These are phyloP conservation scores for Anolis carolinensis DNA, from an alignment of 2,113 vertebrate genomes.

Conservation along the genomic window DNA sequence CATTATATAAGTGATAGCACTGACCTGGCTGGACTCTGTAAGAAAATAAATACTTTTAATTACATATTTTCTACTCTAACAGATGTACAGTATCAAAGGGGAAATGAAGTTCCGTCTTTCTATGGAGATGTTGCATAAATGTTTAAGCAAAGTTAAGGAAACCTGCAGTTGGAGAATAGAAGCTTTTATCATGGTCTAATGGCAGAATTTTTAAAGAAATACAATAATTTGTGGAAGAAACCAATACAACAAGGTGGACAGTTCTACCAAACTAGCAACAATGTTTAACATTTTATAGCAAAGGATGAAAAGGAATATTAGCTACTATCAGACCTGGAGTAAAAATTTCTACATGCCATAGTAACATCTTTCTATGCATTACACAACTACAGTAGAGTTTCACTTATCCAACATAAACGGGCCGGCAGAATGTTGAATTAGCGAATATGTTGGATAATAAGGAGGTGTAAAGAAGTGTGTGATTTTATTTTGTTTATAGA, in stretches of 20 bases:
- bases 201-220: too few relatives aligned
- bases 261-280: not conserved
- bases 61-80: rapidly evolving
- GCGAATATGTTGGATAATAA: too few relatives aligned
- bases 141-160: not conserved
- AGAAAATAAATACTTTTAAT: constrained; percentile 16
- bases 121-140: not conserved
- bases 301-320: not conserved
- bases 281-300: not conserved
- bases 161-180: not conserved
- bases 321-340: too few relatives aligned
- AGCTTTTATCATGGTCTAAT: not conserved
- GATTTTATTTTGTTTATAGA: too few relatives aligned
- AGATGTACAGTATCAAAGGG: not conserved
- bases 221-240: not conserved
- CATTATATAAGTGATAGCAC: constrained; percentile 96
- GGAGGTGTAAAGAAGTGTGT: too few relatives aligned
- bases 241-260: not conserved
- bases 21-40: constrained; percentile 92
- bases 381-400: too few relatives aligned
- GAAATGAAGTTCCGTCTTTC: not conserved
- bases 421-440: too few relatives aligned
- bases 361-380: too few relatives aligned
- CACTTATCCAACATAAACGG: too few relatives aligned
- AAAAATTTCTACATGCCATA: too few relatives aligned